Evolutionary conservation across 2,113 vertebrate species (phyloP).

Genomic region (Stigmatopora nigra): DNA sequence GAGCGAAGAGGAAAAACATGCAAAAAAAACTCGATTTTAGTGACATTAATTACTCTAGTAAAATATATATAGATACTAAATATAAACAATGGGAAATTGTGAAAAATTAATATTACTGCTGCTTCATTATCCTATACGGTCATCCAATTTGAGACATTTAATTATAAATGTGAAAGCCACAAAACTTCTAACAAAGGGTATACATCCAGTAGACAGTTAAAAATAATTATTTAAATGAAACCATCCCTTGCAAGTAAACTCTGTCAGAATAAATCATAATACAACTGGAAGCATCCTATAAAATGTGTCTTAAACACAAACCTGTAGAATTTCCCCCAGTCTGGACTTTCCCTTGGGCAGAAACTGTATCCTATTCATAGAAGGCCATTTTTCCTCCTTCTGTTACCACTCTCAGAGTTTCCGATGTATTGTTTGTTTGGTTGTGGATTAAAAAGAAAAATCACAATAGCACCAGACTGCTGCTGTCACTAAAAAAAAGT

Average conservation of each 20-base stretch:
- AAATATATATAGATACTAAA: background rate
- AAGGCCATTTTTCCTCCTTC: constrained; percentile 29
- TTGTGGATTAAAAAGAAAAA: constrained; percentile 7
- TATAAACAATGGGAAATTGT: no score
- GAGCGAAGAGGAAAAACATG: constrained; percentile 5
- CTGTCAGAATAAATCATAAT: background rate
- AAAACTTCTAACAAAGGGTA: no score
- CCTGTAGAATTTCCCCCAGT: constrained; percentile 4
- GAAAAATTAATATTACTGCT: no score
- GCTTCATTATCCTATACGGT: no score
- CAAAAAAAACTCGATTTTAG: background rate
- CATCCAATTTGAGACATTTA: no score
- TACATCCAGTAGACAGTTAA: background rate
- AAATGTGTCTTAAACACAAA: background rate
- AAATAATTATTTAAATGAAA: background rate
- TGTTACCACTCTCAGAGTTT: constrained; percentile 33
- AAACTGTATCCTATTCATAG: constrained; percentile 11
- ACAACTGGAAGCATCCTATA: background rate
- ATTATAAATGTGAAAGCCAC: no score
- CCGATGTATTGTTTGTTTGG: constrained; percentile 21
- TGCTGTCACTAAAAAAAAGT: constrained; percentile 24
- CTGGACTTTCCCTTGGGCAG: constrained; percentile 14
- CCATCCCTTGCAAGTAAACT: background rate
- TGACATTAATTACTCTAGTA: constrained; percentile 4
- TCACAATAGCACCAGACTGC: constrained; percentile 32